Evolutionary conservation across 1,140 invertebrate genomes (phyloP).

Genomic region (Aphaenogaster ashmeadi): DNA sequence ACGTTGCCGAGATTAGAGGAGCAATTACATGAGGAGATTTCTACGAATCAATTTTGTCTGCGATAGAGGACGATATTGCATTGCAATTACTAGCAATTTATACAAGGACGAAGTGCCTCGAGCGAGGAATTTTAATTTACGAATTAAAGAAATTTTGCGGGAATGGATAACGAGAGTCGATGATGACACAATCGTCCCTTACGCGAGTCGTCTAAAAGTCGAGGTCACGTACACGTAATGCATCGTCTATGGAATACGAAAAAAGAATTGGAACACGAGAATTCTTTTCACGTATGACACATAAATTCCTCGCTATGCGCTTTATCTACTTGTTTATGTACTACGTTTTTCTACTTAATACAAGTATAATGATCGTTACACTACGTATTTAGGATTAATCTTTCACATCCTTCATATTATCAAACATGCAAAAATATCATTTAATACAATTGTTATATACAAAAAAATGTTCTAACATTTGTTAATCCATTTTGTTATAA

Average conservation of each 20-base stretch:
- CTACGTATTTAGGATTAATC: not conserved
- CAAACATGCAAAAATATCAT: not conserved
- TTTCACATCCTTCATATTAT: not conserved
- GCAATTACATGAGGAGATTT: constrained; percentile 19
- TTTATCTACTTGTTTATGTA: not conserved
- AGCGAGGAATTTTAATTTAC: constrained; percentile 36
- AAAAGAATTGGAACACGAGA: constrained; percentile 3
- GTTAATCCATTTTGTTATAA: not conserved
- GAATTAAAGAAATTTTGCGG: constrained; percentile 25
- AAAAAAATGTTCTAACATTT: not conserved
- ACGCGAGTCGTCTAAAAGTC: constrained; percentile 20
- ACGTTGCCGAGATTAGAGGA: not conserved
- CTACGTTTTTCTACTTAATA: not conserved
- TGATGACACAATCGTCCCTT: constrained; percentile 15
- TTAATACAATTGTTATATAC: not conserved
- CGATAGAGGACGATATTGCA: constrained; percentile 3
- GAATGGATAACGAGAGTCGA: constrained; percentile 31
- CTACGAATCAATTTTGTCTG: constrained; percentile 8
- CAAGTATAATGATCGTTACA: not conserved
- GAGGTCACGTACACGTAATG: constrained; percentile 32
- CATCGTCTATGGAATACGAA: constrained; percentile 18
- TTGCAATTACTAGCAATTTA: constrained; percentile 20
- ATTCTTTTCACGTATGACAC: constrained; percentile 13
- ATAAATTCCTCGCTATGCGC: not conserved
- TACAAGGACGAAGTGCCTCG: constrained; percentile 35